These are phyloP conservation scores for Chelonus insularis DNA, from an alignment of 1,140 invertebrate genomes.

Conservation along the genomic window DNA sequence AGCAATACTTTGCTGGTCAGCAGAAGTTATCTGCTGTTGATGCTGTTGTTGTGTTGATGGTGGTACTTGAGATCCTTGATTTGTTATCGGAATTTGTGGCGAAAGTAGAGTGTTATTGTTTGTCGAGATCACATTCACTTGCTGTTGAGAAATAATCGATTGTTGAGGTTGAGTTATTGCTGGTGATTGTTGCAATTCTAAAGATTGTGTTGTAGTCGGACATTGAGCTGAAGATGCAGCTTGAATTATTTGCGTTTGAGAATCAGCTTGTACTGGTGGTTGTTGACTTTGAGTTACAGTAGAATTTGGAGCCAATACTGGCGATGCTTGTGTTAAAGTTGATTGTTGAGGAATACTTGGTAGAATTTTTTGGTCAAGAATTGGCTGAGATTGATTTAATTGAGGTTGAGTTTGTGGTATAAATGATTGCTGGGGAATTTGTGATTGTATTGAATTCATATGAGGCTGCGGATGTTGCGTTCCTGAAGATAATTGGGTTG, in stretches of 20 bases:
- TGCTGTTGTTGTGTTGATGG: slow-evolving; percentile 30
- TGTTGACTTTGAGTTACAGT: slow-evolving; percentile 33
- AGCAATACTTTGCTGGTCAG: slow-evolving; percentile 36
- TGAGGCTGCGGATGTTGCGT: slow-evolving; percentile 31
- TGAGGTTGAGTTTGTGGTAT: not conserved
- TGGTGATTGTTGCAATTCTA: slow-evolving; percentile 14
- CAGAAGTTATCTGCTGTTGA: slow-evolving; percentile 38
- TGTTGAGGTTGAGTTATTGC: slow-evolving; percentile 35
- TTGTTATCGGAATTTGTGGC: slow-evolving; percentile 39
- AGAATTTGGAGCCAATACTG: slow-evolving; percentile 11
- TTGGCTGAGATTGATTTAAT: not conserved
- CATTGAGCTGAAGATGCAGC: slow-evolving; percentile 35
- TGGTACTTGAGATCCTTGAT: slow-evolving; percentile 44
- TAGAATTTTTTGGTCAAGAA: not conserved
- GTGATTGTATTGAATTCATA: slow-evolving; percentile 22
- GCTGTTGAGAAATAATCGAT: slow-evolving; percentile 20
- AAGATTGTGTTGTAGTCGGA: slow-evolving; percentile 39
- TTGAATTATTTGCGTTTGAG: slow-evolving; percentile 39
- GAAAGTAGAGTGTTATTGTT: slow-evolving; percentile 34
- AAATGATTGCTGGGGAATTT: not conserved
- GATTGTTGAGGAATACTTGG: not conserved
- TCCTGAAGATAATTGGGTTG: not conserved
- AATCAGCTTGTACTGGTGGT: slow-evolving; percentile 33
- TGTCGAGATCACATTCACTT: slow-evolving; percentile 44
- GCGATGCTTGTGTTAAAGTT: slow-evolving; percentile 20